Conservation (phyloP, 1,140 invertebrate genomes). For the Adoxophyes honmai region DNA sequence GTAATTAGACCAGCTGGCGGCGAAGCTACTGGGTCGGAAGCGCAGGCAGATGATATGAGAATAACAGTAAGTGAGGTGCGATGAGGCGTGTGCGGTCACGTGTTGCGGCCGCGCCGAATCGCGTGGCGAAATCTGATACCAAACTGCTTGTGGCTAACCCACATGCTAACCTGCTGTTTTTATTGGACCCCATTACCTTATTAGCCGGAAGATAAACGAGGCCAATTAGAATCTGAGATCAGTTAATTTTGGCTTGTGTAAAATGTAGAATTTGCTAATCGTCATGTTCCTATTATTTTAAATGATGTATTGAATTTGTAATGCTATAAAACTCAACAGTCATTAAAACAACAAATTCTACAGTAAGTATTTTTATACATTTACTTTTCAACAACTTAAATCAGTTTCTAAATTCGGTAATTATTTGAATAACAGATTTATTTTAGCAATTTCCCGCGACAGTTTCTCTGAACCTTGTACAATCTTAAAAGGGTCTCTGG, state of each 20-base stretch:
- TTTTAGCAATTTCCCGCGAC: neutral
- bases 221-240: neutral
- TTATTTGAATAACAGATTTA: too few species aligned
- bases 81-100: constrained; percentile 54
- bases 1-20: constrained; percentile 34
- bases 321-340: too few species aligned
- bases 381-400: too few species aligned
- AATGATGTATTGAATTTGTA: too few species aligned
- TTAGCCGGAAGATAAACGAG: constrained; percentile 11
- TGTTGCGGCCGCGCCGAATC: constrained; percentile 38
- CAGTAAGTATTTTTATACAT: too few species aligned
- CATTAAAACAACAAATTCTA: too few species aligned
- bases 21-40: constrained; percentile 50
- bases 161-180: constrained; percentile 27
- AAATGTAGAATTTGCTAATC: constrained; percentile 10
- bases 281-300: too few species aligned
- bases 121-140: constrained; percentile 48
- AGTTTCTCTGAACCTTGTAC: constrained; percentile 50
- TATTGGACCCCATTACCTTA: constrained; percentile 14
- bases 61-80: constrained; percentile 53
- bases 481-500: constrained; percentile 69
- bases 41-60: constrained; percentile 46
- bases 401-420: too few species aligned
- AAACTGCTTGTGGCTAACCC: constrained; percentile 17
- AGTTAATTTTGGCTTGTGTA: constrained; percentile 3